phyloP scores from a whole-genome alignment of 2,113 vertebrate genomes.

The Chionis minor region DNA sequence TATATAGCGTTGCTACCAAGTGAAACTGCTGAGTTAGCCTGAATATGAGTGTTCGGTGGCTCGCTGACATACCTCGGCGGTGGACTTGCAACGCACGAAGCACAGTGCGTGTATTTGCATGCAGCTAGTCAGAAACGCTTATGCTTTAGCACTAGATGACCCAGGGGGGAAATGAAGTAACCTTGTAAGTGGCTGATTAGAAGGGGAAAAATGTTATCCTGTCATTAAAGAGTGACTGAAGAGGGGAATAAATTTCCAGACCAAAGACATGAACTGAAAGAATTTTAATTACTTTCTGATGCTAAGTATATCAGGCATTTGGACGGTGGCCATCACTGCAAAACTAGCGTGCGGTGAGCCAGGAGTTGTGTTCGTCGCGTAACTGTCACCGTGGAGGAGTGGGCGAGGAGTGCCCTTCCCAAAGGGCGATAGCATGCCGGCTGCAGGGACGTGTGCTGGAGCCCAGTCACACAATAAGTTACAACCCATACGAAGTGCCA shows the following conservation, averaged over 20 bases:
- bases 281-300: slow-evolving; percentile 28
- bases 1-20: not conserved
- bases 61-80: not conserved
- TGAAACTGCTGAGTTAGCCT: not conserved
- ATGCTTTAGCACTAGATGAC: not conserved
- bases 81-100: not conserved
- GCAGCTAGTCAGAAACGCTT: not conserved
- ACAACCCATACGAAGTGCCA: not conserved
- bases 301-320: slow-evolving; percentile 28
- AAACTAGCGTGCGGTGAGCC: not conserved
- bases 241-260: slow-evolving; percentile 21
- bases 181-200: slow-evolving; percentile 15
- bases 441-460: rapidly evolving
- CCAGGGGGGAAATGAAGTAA: not conserved
- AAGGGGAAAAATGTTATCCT: slow-evolving; percentile 10
- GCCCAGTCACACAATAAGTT: not conserved
- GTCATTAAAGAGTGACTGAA: not conserved
- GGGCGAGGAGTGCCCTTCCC: not conserved
- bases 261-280: not conserved
- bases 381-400: not conserved
- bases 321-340: not conserved
- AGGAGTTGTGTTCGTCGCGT: not conserved
- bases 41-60: not conserved
- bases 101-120: not conserved
- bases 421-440: not conserved